Conservation (phyloP, 1,140 invertebrate species). For the Diabrotica virgifera region DNA sequence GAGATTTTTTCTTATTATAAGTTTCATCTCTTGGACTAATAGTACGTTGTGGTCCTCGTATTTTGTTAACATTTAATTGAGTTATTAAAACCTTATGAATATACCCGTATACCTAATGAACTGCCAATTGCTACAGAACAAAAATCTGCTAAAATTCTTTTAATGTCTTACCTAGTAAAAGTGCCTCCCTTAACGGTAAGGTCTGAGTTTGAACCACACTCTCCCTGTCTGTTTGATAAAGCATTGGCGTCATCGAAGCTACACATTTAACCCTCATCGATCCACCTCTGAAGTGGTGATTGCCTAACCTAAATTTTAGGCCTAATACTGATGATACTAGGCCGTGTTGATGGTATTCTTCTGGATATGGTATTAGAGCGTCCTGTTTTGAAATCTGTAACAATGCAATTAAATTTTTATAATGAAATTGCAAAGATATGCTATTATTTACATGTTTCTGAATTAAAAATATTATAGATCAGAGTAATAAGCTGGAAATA, state of each 20-base stretch:
- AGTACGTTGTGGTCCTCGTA: too few species aligned
- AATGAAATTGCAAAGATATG: too few species aligned
- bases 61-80: too few species aligned
- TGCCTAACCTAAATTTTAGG: constrained; percentile 52
- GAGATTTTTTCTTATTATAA: too few species aligned
- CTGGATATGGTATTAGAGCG: constrained; percentile 52
- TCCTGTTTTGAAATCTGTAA: constrained; percentile 50
- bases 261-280: constrained; percentile 59
- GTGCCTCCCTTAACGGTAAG: constrained; percentile 56
- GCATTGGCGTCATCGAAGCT: constrained; percentile 56
- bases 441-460: too few species aligned
- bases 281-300: constrained; percentile 54
- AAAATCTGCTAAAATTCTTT: too few species aligned
- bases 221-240: constrained; percentile 56
- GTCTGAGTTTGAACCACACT: constrained; percentile 51
- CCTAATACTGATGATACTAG: constrained; percentile 56
- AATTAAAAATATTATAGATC: too few species aligned
- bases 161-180: constrained; percentile 53
- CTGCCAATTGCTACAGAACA: too few species aligned
- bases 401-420: neutral
- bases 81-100: too few species aligned
- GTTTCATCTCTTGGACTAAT: too few species aligned
- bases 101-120: too few species aligned
- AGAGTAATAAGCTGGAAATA: too few species aligned
- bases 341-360: constrained; percentile 54